A percentile compares a stretch with the other conserved stretches of the same genome.
Evolutionary conservation across 1,140 invertebrate genomes (phyloP).

Genomic region (Drosophila kepulauana): DNA sequence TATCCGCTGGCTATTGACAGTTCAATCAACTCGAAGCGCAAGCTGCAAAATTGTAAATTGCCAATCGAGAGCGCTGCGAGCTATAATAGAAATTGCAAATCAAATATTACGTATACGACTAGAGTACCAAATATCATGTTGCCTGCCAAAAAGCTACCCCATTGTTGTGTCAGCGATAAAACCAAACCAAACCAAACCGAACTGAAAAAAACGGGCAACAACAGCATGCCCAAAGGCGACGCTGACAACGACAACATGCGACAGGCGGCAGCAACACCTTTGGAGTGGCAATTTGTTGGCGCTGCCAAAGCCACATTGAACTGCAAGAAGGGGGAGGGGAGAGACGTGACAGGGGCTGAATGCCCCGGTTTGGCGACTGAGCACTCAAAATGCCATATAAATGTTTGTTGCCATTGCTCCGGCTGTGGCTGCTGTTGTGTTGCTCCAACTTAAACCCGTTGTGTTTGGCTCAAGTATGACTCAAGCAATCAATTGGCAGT

Average conservation of each 20-base stretch:
- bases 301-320: conserved; percentile 41
- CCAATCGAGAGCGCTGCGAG: conserved; percentile 45
- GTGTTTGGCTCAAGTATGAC: conserved; percentile 63
- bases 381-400: conserved; percentile 37
- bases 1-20: conserved; percentile 72
- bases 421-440: conserved; percentile 11
- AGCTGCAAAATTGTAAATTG: conserved; percentile 43
- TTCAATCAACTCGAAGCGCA: conserved; percentile 69
- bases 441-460: conserved; percentile 62
- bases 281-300: conserved; percentile 81
- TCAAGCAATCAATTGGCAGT: conserved; percentile 79
- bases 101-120: conserved; percentile 80
- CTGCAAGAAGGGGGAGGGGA: too few relatives aligned
- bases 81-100: conserved; percentile 69
- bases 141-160: conserved; percentile 52
- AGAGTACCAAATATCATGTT: conserved; percentile 45
- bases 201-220: conserved; percentile 5
- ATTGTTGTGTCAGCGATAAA: conserved; percentile 78
- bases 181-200: conserved; percentile 55
- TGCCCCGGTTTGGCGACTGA: conserved; percentile 71
- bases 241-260: conserved; percentile 47
- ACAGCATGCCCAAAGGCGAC: conserved; percentile 24
- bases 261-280: conserved; percentile 74
- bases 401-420: conserved; percentile 5
- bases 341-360: background rate